Evolutionary conservation across 1,140 invertebrate species (phyloP), one percentile per base, ranked within the genome.

Genomic region (Antheraea mylitta): DNA sequence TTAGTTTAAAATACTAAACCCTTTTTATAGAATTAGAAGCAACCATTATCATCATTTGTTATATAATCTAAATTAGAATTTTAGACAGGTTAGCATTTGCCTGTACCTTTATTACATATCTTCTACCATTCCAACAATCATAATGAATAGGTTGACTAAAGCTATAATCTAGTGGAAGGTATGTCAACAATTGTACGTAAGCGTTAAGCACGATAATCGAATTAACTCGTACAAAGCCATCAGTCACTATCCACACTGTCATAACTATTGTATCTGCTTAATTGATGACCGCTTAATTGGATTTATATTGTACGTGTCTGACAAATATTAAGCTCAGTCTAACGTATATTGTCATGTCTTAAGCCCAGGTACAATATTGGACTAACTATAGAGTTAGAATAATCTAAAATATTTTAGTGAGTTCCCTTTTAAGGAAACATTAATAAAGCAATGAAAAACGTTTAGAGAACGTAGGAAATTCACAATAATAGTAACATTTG

Each of bases 291-390:
- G 22, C 18, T 30, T 22, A n/a, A 65, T 65, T 18, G n/a, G 38
- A 38, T 19, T 48, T 36, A 19, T 64, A 66, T 37, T 11, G 37
- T 58, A 30, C 59, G 62, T 69, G 64, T 60, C 37, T 60, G 18
- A 65, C 64, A 65, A 22, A 65, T 37, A 30, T 60, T 42, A 69
- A 60, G 63, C 66, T 42, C 38, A 13, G 48, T 38, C 22, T 36
- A 30, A 18, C 37, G 45, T 58, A 67, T 68, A 42, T 63, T 68
- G 66, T 71, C 64, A 48, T 68, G 66, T 68, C 45, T 53, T 53
- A 16, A 53, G 16, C 11, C 45, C 9, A 53, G 45, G 16, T n/a
- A 53, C 11, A 13, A 53, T 6, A 53, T 53, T 11, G 45, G 1
- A n/a, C 45, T 53, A 53, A 16, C 11, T 2, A 42, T n/a, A n/a